phyloP scores from a whole-genome alignment of 1,140 invertebrate species.

The Schlechtendalia chinensis region DNA sequence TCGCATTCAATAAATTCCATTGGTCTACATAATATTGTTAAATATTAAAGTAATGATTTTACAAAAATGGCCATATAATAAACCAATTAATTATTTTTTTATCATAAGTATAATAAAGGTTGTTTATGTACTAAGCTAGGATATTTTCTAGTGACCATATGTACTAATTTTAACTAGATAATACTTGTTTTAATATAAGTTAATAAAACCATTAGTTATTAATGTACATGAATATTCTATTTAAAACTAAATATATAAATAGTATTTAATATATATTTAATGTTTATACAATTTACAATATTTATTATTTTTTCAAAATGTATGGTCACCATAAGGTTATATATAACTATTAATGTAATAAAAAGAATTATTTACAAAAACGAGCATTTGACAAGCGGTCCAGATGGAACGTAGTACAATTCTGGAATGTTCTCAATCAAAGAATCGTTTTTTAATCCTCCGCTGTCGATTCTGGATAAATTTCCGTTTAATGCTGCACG shows the following conservation, averaged over 20 bases:
- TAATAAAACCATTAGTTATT: too few relatives aligned
- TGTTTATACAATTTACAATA: too few relatives aligned
- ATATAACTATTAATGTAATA: background rate
- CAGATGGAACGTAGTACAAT: conserved; percentile 50
- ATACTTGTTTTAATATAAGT: too few relatives aligned
- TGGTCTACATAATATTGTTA: conserved; percentile 63
- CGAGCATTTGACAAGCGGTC: conserved; percentile 52
- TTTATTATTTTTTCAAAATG: too few relatives aligned
- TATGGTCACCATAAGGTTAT: background rate
- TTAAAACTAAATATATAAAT: too few relatives aligned
- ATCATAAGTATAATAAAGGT: too few relatives aligned
- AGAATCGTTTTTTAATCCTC: conserved; percentile 23
- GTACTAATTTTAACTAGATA: background rate
- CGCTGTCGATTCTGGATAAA: background rate
- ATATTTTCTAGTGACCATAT: too few relatives aligned
- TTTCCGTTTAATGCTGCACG: background rate
- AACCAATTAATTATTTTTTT: too few relatives aligned
- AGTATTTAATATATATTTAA: too few relatives aligned
- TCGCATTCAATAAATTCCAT: conserved; percentile 90
- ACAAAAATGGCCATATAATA: background rate
- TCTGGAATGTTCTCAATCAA: background rate
- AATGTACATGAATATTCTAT: too few relatives aligned
- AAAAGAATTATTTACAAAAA: conserved; percentile 45
- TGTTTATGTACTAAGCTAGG: too few relatives aligned
- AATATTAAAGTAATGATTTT: background rate